Evolutionary conservation across 2,888 invertebrate species (phyloP).

Genomic region (Invenusta paracnida): DNA sequence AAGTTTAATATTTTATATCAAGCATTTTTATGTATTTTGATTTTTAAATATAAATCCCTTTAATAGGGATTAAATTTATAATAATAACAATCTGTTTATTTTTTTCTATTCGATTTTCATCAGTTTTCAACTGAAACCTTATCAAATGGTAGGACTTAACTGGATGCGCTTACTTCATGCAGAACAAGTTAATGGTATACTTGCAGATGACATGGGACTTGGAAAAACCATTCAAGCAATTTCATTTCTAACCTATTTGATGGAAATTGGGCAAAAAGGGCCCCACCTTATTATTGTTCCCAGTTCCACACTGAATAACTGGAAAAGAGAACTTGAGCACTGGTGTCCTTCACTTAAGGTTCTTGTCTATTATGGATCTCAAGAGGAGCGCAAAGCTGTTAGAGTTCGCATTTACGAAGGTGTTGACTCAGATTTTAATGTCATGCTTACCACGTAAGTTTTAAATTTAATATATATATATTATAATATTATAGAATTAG

Average conservation of each 20-base stretch:
- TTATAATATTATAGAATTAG: too few relatives aligned
- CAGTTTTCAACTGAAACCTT: slow-evolving; percentile 74
- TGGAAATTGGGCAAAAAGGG: slow-evolving; percentile 70
- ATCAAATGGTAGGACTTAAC: slow-evolving; percentile 71
- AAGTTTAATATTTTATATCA: too few relatives aligned
- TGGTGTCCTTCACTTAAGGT: slow-evolving; percentile 65
- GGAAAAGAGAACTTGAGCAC: slow-evolving; percentile 59
- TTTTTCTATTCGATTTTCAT: too few relatives aligned
- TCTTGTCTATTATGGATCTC: slow-evolving; percentile 76
- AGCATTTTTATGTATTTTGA: too few relatives aligned
- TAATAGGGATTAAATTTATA: too few relatives aligned
- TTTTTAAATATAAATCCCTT: too few relatives aligned
- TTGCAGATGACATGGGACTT: slow-evolving; percentile 85
- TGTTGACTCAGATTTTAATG: slow-evolving; percentile 64
- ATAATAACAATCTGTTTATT: too few relatives aligned
- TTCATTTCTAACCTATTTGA: slow-evolving; percentile 67
- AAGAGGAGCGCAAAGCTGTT: slow-evolving; percentile 75
- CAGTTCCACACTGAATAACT: slow-evolving; percentile 76
- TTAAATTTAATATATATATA: too few relatives aligned
- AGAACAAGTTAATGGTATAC: slow-evolving; percentile 82
- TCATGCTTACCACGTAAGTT: slow-evolving; percentile 80
- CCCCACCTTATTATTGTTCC: slow-evolving; percentile 92
- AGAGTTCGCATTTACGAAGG: slow-evolving; percentile 66
- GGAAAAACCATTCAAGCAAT: slow-evolving; percentile 59
- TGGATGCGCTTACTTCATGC: slow-evolving; percentile 84